Evolutionary conservation across 2,113 vertebrate genomes (phyloP).

Genomic region (Perca flavescens): DNA sequence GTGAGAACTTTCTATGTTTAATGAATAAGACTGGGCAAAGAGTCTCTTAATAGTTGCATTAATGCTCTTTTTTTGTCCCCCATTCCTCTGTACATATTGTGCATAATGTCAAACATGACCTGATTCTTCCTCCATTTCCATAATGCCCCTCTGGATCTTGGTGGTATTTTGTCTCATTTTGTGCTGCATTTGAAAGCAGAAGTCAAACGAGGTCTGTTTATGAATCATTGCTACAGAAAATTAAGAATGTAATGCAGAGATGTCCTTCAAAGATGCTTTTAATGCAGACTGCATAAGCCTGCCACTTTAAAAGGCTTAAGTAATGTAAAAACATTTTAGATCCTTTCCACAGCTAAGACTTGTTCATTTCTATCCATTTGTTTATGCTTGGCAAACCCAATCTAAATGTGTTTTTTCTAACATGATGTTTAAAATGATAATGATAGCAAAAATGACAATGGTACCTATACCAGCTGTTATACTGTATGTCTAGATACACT

Average conservation of each 20-base stretch:
- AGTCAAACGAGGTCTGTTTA: constrained; percentile 48
- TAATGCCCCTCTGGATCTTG: constrained; percentile 68
- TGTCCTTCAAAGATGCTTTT: constrained; percentile 28
- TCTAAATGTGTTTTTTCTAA: background rate
- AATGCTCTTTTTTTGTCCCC: constrained; percentile 41
- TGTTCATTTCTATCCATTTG: background rate
- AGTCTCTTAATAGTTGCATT: constrained; percentile 56
- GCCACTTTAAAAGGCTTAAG: background rate
- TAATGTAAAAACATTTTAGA: constrained; percentile 1
- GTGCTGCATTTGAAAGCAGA: constrained; percentile 60
- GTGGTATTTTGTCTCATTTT: constrained; percentile 73
- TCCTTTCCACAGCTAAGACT: background rate
- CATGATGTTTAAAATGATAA: too few relatives aligned
- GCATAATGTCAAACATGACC: constrained; percentile 80
- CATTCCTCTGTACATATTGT: constrained; percentile 53
- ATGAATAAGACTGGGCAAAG: constrained; percentile 67
- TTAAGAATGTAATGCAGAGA: background rate
- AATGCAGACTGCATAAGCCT: background rate
- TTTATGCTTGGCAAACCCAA: background rate
- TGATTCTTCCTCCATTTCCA: constrained; percentile 71
- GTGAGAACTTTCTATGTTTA: constrained; percentile 73
- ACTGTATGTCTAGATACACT: background rate
- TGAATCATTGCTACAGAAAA: constrained; percentile 14
- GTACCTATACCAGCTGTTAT: background rate
- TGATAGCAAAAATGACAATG: background rate